Conservation (phyloP, 1,140 invertebrate genomes). For the Drosophila kikkawai region DNA sequence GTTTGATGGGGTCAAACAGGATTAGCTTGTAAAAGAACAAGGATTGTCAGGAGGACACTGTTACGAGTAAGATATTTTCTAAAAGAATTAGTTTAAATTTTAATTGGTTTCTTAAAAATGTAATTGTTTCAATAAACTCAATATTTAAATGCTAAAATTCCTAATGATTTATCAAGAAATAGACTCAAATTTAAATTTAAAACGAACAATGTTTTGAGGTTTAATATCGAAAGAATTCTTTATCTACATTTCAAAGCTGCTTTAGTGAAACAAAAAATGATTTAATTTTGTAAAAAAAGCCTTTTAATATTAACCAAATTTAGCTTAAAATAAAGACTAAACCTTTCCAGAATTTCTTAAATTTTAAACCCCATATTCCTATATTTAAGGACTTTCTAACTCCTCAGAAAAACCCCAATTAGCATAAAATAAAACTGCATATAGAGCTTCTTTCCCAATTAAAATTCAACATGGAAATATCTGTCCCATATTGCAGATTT, state of each 20-base stretch:
- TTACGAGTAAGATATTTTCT: background rate
- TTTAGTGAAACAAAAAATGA: background rate
- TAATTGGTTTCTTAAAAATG: too few species aligned
- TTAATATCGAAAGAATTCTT: too few species aligned
- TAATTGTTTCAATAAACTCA: too few species aligned
- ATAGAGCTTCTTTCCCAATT: background rate
- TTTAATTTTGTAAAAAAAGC: background rate
- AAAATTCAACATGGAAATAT: background rate
- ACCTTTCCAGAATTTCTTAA: rapidly evolving
- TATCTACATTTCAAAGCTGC: background rate
- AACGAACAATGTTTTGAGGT: too few species aligned
- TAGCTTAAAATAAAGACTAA: background rate
- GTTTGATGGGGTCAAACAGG: background rate
- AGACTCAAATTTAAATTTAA: too few species aligned
- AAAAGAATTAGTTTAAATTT: too few species aligned
- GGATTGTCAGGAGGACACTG: too few species aligned
- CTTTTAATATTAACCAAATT: too few species aligned
- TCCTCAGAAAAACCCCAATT: background rate
- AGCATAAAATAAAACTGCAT: background rate
- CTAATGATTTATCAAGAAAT: too few species aligned
- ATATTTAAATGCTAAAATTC: background rate
- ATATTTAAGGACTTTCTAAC: background rate
- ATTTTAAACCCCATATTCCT: background rate
- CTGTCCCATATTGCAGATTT: background rate
- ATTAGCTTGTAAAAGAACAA: background rate